Evolutionary conservation across 2,797 vertebrate species (phyloP), one percentile per base, ranked within the genome.

Genomic region (Helostoma temminkii): DNA sequence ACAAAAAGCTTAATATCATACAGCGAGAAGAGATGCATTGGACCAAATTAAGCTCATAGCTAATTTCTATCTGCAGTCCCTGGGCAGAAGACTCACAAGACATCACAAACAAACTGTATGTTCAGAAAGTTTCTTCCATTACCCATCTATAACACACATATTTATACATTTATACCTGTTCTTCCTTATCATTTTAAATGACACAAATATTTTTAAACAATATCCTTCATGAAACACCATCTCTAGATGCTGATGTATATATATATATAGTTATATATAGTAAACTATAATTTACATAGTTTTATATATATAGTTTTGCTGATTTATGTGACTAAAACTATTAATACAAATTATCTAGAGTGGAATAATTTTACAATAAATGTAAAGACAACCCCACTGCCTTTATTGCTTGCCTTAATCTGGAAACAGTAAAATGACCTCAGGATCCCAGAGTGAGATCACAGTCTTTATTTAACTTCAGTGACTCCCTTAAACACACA

Each of bases 361-460:
- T 39, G 24, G 25, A 52, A 25, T 66, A 71, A 6, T 61, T 39
- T 4, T 19, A 8, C 45, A 53, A 45, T 42, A 63, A 59, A 60
- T 58, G 7, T 18, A 42, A 22, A 45, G 61, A 80, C 49, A 52
- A 68, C 25, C 45, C n/a, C 15, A 18, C 24, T 45, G 54, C 49
- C 45, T 74, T 76, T 62, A 70, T 64, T 57, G 55, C 69, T 64
- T 26, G 5, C 48, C 32, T 75, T 79, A 64, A 78, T 84, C 55
- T 76, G 72, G 45, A 83, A 86, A 84, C 69, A 77, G 74, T 84
- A 85, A 70, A 52, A 80, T 85, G 77, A 91, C 85, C 90, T 55
- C 45, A 32, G 83, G 82, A 91, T 79, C 85, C 73, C 72, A 30
- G 57, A 77, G 74, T 88, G 84, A 93, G 80, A 88, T 92, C 88